These are phyloP conservation scores for Chaetura pelagica DNA, from an alignment of 2,113 vertebrate species.

Conservation along the genomic window DNA sequence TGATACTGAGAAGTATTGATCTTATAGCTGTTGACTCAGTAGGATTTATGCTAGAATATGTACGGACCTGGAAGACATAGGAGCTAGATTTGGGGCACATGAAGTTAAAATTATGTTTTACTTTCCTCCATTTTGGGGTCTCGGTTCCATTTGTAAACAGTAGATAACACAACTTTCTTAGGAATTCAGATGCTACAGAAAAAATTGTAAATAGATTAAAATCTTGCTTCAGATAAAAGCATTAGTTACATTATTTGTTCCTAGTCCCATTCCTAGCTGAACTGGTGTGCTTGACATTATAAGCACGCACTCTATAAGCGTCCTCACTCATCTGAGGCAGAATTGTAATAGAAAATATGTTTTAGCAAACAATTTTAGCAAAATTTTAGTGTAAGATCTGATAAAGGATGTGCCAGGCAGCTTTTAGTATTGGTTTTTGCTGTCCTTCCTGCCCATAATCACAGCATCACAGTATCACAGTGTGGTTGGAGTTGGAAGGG, in stretches of 20 bases:
- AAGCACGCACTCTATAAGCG: not conserved
- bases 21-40: not conserved
- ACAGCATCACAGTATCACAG: no score
- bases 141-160: not conserved
- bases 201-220: not conserved
- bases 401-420: not conserved
- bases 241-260: not conserved
- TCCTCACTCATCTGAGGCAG: not conserved
- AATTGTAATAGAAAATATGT: not conserved
- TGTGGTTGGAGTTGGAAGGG: no score
- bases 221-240: not conserved
- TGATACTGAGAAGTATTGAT: not conserved
- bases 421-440: not conserved
- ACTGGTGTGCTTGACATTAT: not conserved
- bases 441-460: not conserved
- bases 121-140: not conserved
- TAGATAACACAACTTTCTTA: not conserved
- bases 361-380: not conserved
- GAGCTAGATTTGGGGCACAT: not conserved
- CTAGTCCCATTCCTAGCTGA: not conserved
- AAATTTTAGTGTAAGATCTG: not conserved
- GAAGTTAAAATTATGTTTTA: not conserved
- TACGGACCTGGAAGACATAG: not conserved
- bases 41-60: not conserved
- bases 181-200: not conserved